Evolutionary conservation across 1,140 invertebrate genomes (phyloP).

Genomic region (Acyrthosiphon pisum): DNA sequence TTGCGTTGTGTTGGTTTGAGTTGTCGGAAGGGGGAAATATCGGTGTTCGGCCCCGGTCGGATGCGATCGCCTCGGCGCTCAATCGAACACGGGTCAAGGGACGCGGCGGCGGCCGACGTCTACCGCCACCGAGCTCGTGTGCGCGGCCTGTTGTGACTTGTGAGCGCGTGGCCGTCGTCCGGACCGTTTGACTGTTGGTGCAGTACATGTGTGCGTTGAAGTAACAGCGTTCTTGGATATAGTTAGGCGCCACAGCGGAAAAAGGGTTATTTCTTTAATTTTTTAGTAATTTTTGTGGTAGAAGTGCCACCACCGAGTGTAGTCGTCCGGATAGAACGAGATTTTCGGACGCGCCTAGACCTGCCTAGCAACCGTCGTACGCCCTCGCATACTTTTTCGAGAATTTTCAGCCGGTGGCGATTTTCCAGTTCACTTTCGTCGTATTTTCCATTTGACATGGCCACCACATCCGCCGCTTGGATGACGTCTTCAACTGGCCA

Average conservation of each 20-base stretch:
- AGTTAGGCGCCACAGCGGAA: not conserved
- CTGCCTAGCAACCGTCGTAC: not conserved
- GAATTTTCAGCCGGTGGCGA: not conserved
- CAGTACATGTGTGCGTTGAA: not conserved
- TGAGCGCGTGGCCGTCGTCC: slow-evolving; percentile 48
- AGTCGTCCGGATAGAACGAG: not conserved
- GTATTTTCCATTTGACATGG: not conserved
- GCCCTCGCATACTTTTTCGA: not conserved
- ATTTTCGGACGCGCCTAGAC: not conserved
- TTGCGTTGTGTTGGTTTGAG: not conserved
- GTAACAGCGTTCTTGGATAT: not conserved
- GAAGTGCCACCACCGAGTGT: not conserved
- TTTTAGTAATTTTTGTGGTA: not conserved
- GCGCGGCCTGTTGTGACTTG: slow-evolving; percentile 54
- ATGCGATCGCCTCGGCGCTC: slow-evolving; percentile 9
- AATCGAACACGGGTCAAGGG: slow-evolving; percentile 53
- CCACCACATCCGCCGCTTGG: slow-evolving; percentile 14
- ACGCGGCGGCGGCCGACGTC: slow-evolving; percentile 36
- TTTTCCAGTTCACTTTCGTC: not conserved
- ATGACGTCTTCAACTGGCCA: not conserved
- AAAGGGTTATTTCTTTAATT: not conserved
- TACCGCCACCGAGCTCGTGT: slow-evolving; percentile 13
- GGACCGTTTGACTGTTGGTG: not conserved
- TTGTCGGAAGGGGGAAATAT: not conserved
- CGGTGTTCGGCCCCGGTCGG: slow-evolving; percentile 23